Percentiles rank a stretch among this genome's conserved stretches.
These are phyloP conservation scores for Labroides dimidiatus DNA, from an alignment of 2,797 vertebrate species.

Conservation along the genomic window DNA sequence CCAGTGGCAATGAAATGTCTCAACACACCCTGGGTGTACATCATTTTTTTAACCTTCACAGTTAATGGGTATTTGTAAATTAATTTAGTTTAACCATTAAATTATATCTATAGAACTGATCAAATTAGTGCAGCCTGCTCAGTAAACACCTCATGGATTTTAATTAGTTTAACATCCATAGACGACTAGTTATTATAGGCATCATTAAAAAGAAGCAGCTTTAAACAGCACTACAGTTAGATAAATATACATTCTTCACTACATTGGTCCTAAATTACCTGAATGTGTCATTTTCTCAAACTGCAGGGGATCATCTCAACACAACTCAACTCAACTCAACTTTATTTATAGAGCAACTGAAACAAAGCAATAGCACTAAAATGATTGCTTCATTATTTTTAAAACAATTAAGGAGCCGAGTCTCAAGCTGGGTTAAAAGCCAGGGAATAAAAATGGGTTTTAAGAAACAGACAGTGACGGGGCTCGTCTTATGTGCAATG, in stretches of 20 bases:
- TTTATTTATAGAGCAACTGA: no score
- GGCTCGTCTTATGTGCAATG: no score
- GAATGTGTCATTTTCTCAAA: constrained; percentile 9
- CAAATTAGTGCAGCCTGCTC: not conserved
- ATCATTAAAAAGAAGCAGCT: no score
- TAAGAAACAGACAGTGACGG: no score
- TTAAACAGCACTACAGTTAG: not conserved
- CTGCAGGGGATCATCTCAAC: constrained; percentile 25
- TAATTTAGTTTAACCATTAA: not conserved
- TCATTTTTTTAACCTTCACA: constrained; percentile 21
- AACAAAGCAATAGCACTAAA: no score
- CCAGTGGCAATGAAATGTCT: constrained; percentile 7
- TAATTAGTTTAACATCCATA: no score
- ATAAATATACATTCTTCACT: not conserved
- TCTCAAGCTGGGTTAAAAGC: no score
- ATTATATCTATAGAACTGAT: not conserved
- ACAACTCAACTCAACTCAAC: no score
- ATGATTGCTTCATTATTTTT: no score
- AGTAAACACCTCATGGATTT: not conserved
- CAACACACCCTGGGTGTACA: constrained; percentile 3
- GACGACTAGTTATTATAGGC: no score
- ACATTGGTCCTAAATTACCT: not conserved
- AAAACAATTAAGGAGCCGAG: no score
- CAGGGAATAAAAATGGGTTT: no score
- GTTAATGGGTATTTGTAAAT: not conserved